Conservation (phyloP, 1,140 invertebrate species). For the Rhopalosiphum maidis region DNA sequence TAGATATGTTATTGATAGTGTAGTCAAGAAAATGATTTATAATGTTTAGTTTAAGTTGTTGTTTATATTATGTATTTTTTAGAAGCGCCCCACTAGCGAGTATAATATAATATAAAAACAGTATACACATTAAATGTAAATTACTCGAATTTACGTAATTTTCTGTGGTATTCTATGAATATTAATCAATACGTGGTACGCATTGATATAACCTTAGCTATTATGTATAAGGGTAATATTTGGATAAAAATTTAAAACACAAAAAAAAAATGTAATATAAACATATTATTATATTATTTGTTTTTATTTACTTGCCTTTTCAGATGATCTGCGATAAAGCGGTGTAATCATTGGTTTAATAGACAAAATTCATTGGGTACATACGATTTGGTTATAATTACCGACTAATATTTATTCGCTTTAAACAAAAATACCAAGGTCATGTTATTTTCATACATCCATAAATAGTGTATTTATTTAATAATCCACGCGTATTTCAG, state of each 20-base stretch:
- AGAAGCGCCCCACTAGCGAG: neutral
- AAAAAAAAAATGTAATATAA: neutral
- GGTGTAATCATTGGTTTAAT: neutral
- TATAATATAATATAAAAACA: neutral
- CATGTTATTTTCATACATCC: neutral
- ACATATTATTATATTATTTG: neutral
- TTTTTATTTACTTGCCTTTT: neutral
- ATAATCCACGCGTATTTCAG: neutral
- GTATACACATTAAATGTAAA: neutral
- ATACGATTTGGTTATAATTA: neutral
- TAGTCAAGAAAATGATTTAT: neutral
- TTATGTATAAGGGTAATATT: neutral
- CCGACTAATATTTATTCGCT: neutral
- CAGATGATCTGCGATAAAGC: neutral
- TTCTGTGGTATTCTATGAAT: no score
- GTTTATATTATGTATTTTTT: neutral
- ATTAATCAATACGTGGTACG: neutral
- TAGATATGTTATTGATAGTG: neutral
- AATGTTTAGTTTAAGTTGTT: neutral
- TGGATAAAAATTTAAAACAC: neutral
- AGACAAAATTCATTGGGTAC: neutral
- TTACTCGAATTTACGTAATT: neutral
- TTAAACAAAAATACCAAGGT: neutral
- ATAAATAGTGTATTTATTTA: neutral
- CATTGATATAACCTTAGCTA: no score